Evolutionary conservation across 2,797 vertebrate species (phyloP).

Genomic region (Epinephelus coioides): DNA sequence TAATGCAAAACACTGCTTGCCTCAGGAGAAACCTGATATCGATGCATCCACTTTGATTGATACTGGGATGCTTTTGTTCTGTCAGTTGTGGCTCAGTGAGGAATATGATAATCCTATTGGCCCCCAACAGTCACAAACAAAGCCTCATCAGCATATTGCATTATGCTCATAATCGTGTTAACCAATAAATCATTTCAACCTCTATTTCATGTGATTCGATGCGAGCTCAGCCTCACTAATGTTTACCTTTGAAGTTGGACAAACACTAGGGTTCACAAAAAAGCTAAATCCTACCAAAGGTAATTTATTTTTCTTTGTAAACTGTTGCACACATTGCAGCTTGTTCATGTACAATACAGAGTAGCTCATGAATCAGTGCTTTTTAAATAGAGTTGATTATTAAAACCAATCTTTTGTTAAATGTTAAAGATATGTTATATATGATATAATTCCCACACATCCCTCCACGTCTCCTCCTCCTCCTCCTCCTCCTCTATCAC

Average conservation of each 20-base stretch:
- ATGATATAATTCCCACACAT: not conserved
- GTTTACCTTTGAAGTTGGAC: constrained; percentile 1
- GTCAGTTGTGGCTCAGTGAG: constrained; percentile 33
- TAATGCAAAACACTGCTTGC: constrained; percentile 19
- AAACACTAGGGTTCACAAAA: not conserved
- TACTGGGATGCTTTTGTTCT: constrained; percentile 29
- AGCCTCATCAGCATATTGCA: constrained; percentile 45
- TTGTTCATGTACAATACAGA: constrained; percentile 4
- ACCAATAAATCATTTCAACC: constrained; percentile 31
- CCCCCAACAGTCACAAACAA: constrained; percentile 43
- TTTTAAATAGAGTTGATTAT: not conserved
- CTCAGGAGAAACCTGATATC: constrained; percentile 31
- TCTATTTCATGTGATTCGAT: constrained; percentile 10
- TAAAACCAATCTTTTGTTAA: not conserved
- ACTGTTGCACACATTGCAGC: not conserved
- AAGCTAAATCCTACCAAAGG: not conserved
- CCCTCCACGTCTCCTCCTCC: not conserved
- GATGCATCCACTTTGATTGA: constrained; percentile 25
- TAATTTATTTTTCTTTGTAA: not conserved
- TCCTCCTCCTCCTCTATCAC: not conserved
- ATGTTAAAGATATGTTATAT: not conserved
- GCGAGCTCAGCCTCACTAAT: constrained; percentile 10
- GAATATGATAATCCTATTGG: constrained; percentile 54
- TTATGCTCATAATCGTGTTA: constrained; percentile 38
- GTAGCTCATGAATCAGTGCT: not conserved